Percentiles rank a stretch among this genome's conserved stretches.
phyloP scores from a whole-genome alignment of 2,888 invertebrate species.

The Palloptera scutellata region DNA sequence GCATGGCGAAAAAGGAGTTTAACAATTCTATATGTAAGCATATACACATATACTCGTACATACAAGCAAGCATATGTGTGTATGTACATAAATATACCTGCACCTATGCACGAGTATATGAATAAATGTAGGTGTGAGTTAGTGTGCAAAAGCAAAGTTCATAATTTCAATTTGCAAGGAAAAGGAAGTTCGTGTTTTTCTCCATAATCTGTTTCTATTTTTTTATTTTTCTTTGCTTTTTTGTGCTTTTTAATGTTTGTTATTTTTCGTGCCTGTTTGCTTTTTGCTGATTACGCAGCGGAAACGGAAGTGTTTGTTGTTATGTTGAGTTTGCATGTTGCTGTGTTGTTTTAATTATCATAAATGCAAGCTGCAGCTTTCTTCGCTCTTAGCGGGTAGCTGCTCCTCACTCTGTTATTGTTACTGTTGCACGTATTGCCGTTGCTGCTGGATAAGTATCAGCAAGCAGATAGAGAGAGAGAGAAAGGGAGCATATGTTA shows the following conservation, averaged over 20 bases:
- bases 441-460: not conserved
- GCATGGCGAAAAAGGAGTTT: no score
- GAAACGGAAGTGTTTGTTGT: conserved; percentile 36
- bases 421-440: not conserved
- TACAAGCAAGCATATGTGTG: not conserved
- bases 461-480: conserved; percentile 7
- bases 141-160: conserved; percentile 22
- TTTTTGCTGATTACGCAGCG: conserved; percentile 30
- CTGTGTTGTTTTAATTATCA: conserved; percentile 29
- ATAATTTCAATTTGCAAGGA: conserved; percentile 28
- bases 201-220: not conserved
- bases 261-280: not conserved
- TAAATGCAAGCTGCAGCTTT: conserved; percentile 28
- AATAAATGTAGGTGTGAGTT: not conserved
- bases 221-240: not conserved
- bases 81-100: not conserved
- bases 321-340: conserved; percentile 33
- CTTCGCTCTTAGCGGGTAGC: not conserved
- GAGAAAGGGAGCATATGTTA: conserved; percentile 14
- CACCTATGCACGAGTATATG: not conserved
- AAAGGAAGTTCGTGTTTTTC: conserved; percentile 1
- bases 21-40: no score
- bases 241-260: not conserved
- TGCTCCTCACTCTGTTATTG: not conserved
- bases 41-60: not conserved